These are phyloP conservation scores for Speoplatyrhinus poulsoni DNA, from an alignment of 2,113 vertebrate genomes.

Conservation along the genomic window DNA sequence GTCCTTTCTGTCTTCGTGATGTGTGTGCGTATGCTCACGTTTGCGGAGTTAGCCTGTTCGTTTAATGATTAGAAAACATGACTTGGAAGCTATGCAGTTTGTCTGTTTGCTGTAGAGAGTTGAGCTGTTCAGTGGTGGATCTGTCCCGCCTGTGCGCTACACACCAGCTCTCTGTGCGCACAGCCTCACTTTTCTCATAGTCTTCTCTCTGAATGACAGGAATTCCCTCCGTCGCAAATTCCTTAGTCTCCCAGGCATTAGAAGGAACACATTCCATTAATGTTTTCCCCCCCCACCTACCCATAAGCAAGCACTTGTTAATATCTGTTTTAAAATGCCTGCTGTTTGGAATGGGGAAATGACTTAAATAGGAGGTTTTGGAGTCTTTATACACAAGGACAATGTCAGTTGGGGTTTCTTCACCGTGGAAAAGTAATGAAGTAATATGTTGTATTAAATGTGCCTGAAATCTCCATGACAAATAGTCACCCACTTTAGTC, in stretches of 20 bases:
- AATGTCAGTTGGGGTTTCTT: not conserved
- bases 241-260: conserved; percentile 67
- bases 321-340: conserved; percentile 32
- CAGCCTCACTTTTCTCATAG: conserved; percentile 45
- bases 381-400: not conserved
- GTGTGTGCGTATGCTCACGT: not conserved
- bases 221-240: conserved; percentile 75
- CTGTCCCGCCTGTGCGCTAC: conserved; percentile 34
- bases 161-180: conserved; percentile 52
- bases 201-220: conserved; percentile 69
- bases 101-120: conserved; percentile 21
- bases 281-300: conserved; percentile 50
- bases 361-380: conserved; percentile 2
- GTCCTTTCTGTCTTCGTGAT: conserved; percentile 3
- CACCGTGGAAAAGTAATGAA: not conserved
- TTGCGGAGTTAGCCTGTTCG: conserved; percentile 18
- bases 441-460: not conserved
- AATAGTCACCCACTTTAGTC: not conserved
- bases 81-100: conserved; percentile 26
- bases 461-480: not conserved
- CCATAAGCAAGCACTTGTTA: conserved; percentile 49
- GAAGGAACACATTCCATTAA: conserved; percentile 73
- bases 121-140: conserved; percentile 34
- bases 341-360: conserved; percentile 5
- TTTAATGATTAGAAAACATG: conserved; percentile 12